These are phyloP conservation scores for Galerucella nymphaeae DNA, from an alignment of 2,888 invertebrate genomes.

Conservation along the genomic window DNA sequence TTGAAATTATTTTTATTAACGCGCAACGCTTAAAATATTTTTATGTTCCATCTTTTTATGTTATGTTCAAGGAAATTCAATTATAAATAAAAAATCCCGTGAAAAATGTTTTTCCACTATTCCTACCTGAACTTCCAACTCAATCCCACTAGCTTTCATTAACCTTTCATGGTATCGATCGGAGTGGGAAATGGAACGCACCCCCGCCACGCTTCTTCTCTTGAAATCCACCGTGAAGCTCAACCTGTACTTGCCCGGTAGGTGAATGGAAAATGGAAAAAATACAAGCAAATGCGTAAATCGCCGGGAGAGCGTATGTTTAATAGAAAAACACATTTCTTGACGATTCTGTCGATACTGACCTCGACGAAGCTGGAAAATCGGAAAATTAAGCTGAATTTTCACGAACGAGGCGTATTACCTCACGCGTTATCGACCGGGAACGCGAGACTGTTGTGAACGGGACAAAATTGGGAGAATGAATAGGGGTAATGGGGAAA, in stretches of 20 bases:
- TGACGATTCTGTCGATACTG: constrained; percentile 14
- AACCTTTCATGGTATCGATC: constrained; percentile 53
- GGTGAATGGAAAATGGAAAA: constrained; percentile 18
- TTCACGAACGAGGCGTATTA: constrained; percentile 21
- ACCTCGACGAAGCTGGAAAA: constrained; percentile 1
- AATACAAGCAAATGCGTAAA: constrained; percentile 19
- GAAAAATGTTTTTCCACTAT: neutral
- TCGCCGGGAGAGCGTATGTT: constrained; percentile 19
- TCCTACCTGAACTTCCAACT: constrained; percentile 27
- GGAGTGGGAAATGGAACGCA: constrained; percentile 45
- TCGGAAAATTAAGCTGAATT: constrained; percentile 15
- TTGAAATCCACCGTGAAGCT: constrained; percentile 12
- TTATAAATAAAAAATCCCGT: too few relatives aligned
- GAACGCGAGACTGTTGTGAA: constrained; percentile 39
- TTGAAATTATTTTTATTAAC: too few relatives aligned
- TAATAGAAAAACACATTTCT: constrained; percentile 24
- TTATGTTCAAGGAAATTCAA: too few relatives aligned
- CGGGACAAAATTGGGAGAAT: constrained; percentile 21
- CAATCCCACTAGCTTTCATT: constrained; percentile 46
- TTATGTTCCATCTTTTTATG: too few relatives aligned
- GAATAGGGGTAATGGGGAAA: neutral
- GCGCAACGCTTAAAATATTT: too few relatives aligned
- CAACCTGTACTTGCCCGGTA: constrained; percentile 23
- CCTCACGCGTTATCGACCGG: constrained; percentile 35
- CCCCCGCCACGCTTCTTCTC: constrained; percentile 32